These are phyloP conservation scores for Apamea monoglypha DNA, from an alignment of 2,888 invertebrate species.

Conservation along the genomic window DNA sequence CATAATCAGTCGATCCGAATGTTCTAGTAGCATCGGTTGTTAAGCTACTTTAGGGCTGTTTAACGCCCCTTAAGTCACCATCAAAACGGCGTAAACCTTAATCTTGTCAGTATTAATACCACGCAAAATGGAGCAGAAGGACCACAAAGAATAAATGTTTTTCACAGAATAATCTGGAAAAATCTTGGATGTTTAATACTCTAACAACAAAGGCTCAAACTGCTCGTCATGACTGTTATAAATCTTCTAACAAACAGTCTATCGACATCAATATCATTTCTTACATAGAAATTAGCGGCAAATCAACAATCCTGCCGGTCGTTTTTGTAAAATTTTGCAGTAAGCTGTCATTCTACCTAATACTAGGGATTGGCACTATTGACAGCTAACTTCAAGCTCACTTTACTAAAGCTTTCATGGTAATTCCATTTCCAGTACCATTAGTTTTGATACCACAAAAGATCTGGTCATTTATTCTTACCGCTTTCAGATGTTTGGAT, in stretches of 20 bases:
- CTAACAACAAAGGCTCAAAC: background rate
- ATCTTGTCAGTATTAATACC: conserved; percentile 51
- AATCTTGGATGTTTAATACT: background rate
- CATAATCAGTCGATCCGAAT: conserved; percentile 46
- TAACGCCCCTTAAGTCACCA: conserved; percentile 52
- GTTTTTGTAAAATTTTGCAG: background rate
- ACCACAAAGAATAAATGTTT: background rate
- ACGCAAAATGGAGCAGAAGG: conserved; percentile 23
- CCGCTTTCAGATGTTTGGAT: no score
- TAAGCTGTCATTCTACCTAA: background rate
- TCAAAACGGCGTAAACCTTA: conserved; percentile 61
- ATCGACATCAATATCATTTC: background rate
- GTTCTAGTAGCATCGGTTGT: conserved; percentile 37
- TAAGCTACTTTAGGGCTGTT: conserved; percentile 50
- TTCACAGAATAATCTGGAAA: background rate
- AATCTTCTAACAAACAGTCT: background rate
- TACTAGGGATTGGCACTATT: background rate
- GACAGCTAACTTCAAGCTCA: background rate
- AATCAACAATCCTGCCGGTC: background rate
- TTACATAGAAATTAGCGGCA: background rate
- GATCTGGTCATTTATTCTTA: background rate
- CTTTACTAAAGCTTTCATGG: background rate
- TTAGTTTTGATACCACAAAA: background rate
- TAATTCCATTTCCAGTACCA: background rate
- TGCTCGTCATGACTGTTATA: background rate